These are phyloP conservation scores for Cynaeus angustus DNA, from an alignment of 2,888 invertebrate species.

Conservation along the genomic window DNA sequence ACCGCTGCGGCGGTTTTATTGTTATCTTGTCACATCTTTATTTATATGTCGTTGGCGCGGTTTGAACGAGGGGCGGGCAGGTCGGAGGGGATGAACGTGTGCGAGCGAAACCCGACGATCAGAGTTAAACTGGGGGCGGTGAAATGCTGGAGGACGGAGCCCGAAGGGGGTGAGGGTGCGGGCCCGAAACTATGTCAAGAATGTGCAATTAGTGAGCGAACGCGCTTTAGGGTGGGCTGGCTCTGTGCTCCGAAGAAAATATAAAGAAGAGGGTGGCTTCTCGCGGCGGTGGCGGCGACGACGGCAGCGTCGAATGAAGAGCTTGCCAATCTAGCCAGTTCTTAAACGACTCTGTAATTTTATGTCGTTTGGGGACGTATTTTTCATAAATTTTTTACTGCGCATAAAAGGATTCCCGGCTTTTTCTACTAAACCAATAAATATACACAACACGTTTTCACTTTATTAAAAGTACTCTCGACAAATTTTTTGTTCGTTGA, in stretches of 20 bases:
- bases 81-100: conserved; percentile 42
- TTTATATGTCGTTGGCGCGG: conserved; percentile 58
- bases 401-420: conserved; percentile 9
- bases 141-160: conserved; percentile 63
- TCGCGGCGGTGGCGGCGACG: conserved; percentile 52
- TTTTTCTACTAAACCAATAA: too few relatives aligned
- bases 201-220: conserved; percentile 96
- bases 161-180: conserved; percentile 74
- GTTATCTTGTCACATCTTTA: conserved; percentile 62
- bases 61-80: conserved; percentile 47
- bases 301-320: conserved; percentile 62
- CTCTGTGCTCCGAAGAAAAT: conserved; percentile 77
- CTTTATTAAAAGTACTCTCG: neutral
- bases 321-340: conserved; percentile 61
- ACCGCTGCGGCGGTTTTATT: conserved; percentile 56
- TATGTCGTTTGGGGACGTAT: conserved; percentile 37
- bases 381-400: conserved; percentile 44
- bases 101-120: conserved; percentile 47
- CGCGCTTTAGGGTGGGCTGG: conserved; percentile 73
- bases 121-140: conserved; percentile 58
- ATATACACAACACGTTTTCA: neutral
- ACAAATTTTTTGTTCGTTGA: too few relatives aligned
- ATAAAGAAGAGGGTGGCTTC: conserved; percentile 78
- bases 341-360: conserved; percentile 46
- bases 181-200: conserved; percentile 96